A percentile compares a stretch with the other conserved stretches of the same genome.
phyloP scores from a whole-genome alignment of 2,113 vertebrate species.

The Sturnus vulgaris region DNA sequence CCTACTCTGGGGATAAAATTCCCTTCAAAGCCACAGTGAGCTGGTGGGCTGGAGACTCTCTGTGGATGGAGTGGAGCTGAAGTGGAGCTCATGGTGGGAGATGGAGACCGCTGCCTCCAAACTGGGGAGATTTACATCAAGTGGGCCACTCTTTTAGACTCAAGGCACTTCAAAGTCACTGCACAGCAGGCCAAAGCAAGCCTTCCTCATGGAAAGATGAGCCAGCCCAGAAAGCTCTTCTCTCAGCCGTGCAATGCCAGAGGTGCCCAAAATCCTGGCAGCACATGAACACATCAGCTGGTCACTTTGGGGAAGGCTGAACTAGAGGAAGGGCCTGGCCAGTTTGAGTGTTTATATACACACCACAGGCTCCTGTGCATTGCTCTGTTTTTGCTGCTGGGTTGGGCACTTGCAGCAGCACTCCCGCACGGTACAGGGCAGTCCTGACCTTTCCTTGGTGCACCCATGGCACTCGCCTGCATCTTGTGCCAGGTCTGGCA shows the following conservation, averaged over 20 bases:
- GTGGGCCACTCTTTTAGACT: neutral
- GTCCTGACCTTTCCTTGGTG: neutral
- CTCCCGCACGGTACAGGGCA: accelerated
- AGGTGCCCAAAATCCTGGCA: neutral
- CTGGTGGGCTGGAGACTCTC: no score
- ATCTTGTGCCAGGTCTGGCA: neutral
- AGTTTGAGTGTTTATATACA: neutral
- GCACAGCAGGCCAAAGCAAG: neutral
- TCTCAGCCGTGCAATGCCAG: neutral
- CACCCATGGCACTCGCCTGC: accelerated
- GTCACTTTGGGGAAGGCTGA: accelerated
- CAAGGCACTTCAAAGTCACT: neutral
- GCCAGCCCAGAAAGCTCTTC: neutral
- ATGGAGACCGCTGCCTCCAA: neutral
- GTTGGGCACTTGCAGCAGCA: neutral
- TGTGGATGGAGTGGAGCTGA: neutral
- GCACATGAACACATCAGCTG: accelerated
- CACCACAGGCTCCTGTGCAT: accelerated
- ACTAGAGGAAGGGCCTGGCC: neutral
- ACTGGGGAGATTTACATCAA: neutral
- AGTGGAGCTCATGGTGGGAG: neutral
- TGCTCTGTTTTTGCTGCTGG: neutral
- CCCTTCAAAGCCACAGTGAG: neutral
- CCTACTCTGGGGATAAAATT: neutral
- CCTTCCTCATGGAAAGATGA: neutral